Evolutionary conservation across 2,888 invertebrate genomes (phyloP).

Genomic region (Pandemis cinnamomeana): DNA sequence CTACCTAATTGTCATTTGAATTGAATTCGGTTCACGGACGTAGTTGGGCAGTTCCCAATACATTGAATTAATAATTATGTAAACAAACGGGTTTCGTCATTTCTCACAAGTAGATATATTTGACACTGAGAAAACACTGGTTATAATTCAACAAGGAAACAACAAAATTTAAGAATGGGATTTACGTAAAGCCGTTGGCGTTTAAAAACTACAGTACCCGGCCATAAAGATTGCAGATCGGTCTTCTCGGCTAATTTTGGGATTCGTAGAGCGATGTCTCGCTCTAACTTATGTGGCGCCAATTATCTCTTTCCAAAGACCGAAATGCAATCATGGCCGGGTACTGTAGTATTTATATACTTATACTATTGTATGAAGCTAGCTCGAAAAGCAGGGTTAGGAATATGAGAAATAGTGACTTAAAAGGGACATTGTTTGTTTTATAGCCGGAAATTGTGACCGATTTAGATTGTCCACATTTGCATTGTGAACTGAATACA

Average conservation of each 20-base stretch:
- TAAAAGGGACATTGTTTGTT: background rate
- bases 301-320: no score
- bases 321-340: no score
- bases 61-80: constrained; percentile 23
- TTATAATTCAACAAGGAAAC: no score
- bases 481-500: background rate
- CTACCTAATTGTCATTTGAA: constrained; percentile 3
- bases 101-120: background rate
- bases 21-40: constrained; percentile 31
- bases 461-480: background rate
- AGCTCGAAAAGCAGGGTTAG: background rate
- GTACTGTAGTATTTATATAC: no score
- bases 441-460: background rate
- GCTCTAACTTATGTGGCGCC: no score
- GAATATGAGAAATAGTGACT: background rate
- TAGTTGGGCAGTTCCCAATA: background rate
- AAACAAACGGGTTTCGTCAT: background rate
- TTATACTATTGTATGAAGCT: no score
- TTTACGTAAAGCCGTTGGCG: no score
- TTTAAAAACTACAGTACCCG: no score
- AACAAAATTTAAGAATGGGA: no score
- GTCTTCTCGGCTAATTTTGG: no score
- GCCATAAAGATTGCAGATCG: no score
- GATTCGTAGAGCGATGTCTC: no score
- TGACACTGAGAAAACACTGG: background rate